Base-by-base conservation (phyloP, 2,888 invertebrate genomes). In the Monochamus alternatus region DNA sequence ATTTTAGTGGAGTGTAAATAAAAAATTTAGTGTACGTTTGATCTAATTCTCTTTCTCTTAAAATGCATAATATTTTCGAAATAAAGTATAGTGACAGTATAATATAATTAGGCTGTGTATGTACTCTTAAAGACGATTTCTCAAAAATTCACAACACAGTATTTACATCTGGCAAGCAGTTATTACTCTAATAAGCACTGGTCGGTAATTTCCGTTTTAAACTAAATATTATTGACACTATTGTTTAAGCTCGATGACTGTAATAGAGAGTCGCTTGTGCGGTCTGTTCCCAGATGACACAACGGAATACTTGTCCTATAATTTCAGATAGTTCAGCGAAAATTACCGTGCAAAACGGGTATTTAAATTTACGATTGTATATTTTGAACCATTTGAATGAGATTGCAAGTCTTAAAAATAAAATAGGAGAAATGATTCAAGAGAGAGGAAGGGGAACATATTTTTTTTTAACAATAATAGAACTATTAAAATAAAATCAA, bases 1-100 rank as follows among this genome's bases (percentile, higher is more conserved):
- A 72, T 10, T 68, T 60, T 74, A 60, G n/a, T 62, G 63, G 64
- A 38, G 43, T 64, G 43, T 72, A 66, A 72, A 67, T 66, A 72
- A 75, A 63, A 73, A 65, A 62, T 22, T 75, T 55, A 14, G 38
- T 38, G 14, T 31, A 68, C n/a, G 43, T 58, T 44, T 22, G 64
- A 44, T 7, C 14, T 14, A 10, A 22, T 47, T 44, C 3, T 47
- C 47, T 44, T 64, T 10, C 31, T 30, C 9, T 44, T 65, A 44
- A 30, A 30, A 51, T 22, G 30, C 22, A 47, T 65, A 65, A 63
- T 43, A 63, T 43, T 63, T 65, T 63, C 9, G 30, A 44, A 65
- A 44, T 65, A 65, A 47, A 47, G n/a, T 47, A 65, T 65, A 51
- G 30, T 9, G 22, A 65, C 47, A 44, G 22, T 62, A 43, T 22